A percentile compares a stretch with the other conserved stretches of the same genome.
phyloP scores from a whole-genome alignment of 2,113 vertebrate genomes.

The Leptobrachium leishanense region DNA sequence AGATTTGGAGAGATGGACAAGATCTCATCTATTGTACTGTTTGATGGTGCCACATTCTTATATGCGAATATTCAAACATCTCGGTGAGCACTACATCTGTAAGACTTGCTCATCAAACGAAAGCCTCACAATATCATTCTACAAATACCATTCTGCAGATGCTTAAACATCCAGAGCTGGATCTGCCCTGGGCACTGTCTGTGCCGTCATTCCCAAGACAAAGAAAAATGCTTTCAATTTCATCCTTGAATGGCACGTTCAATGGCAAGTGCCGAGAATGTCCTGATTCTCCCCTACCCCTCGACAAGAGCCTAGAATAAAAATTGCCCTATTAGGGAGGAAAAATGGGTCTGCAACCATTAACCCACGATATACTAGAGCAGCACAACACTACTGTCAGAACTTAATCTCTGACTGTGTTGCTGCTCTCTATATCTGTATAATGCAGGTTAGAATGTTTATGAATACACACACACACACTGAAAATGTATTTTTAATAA shows the following conservation, averaged over 20 bases:
- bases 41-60: slow-evolving; percentile 17
- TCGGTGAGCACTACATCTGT: not conserved
- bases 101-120: slow-evolving; percentile 33
- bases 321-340: not conserved
- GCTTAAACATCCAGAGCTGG: slow-evolving; percentile 36
- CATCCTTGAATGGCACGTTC: slow-evolving; percentile 41
- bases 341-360: not conserved
- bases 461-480: no score
- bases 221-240: slow-evolving; percentile 50
- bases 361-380: not conserved
- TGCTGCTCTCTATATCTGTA: no score
- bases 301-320: slow-evolving; percentile 18
- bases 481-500: no score
- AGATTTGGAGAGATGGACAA: not conserved
- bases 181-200: slow-evolving; percentile 38
- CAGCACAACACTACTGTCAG: no score
- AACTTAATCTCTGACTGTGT: no score
- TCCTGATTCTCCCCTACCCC: slow-evolving; percentile 22
- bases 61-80: slow-evolving; percentile 10
- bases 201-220: slow-evolving; percentile 37
- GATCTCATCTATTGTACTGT: not conserved
- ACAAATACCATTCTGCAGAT: slow-evolving; percentile 45
- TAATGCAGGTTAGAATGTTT: no score
- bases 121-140: slow-evolving; percentile 42
- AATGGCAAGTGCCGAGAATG: slow-evolving; percentile 25